A percentile compares a stretch with the other conserved stretches of the same genome.
Evolutionary conservation across 2,888 invertebrate genomes (phyloP).

Genomic region (Baronia brevicornis): DNA sequence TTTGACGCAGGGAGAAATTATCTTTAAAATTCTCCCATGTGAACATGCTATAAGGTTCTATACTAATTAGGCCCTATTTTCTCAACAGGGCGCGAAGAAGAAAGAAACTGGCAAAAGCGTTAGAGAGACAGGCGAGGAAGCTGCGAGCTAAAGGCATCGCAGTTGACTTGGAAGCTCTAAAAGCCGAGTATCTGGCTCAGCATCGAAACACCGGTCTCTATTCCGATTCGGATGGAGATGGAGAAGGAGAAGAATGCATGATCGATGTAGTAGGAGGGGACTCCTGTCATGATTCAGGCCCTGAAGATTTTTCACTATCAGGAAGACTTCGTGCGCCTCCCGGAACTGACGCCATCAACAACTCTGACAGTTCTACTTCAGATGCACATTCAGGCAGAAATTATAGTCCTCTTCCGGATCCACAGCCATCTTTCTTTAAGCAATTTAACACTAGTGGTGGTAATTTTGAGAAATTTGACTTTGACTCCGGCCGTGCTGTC

Average conservation of each 20-base stretch:
- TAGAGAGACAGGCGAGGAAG: conserved; percentile 94
- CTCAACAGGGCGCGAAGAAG: conserved; percentile 85
- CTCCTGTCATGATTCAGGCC: conserved; percentile 81
- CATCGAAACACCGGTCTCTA: conserved; percentile 78
- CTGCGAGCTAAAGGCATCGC: conserved; percentile 93
- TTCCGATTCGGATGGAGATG: conserved; percentile 76
- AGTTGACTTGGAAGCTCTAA: conserved; percentile 89
- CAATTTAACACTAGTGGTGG: conserved; percentile 52
- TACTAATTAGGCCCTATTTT: conserved; percentile 70
- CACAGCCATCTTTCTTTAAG: conserved; percentile 64
- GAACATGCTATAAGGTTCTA: conserved; percentile 51
- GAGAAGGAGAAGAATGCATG: conserved; percentile 81
- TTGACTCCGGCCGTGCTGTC: conserved; percentile 66
- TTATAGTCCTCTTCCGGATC: conserved; percentile 64
- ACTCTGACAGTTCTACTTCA: conserved; percentile 74
- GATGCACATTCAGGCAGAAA: conserved; percentile 64
- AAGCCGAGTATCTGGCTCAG: conserved; percentile 89
- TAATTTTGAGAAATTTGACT: conserved; percentile 68
- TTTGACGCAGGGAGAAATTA: neutral
- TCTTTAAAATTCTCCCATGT: conserved; percentile 2
- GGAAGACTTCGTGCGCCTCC: conserved; percentile 76
- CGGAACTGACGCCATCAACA: conserved; percentile 74
- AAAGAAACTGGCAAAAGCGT: conserved; percentile 93
- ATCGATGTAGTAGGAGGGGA: conserved; percentile 92
- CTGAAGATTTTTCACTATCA: conserved; percentile 78